Evolutionary conservation across 92 coral and sea anemone genomes (phyloP).

Genomic region (Metridium senile): DNA sequence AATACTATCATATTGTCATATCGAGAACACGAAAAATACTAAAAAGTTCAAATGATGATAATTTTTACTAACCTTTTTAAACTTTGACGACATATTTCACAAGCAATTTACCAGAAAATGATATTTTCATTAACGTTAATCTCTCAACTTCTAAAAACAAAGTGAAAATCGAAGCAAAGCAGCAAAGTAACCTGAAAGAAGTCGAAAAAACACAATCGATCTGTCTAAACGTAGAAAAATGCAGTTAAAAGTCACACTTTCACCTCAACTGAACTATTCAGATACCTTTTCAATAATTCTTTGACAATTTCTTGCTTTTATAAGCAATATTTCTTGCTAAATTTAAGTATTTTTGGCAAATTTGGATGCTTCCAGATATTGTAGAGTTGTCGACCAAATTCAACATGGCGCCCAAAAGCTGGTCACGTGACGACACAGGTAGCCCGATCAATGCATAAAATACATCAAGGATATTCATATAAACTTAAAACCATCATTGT

Average conservation of each 20-base stretch:
- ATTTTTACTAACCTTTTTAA: slow-evolving; percentile 1
- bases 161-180: background rate
- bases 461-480: too few relatives aligned
- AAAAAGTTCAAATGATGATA: background rate
- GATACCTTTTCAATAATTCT: too few relatives aligned
- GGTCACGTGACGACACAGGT: slow-evolving; percentile 6
- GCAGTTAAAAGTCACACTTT: too few relatives aligned
- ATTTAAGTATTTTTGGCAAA: too few relatives aligned
- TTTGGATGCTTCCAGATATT: background rate
- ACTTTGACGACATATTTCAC: background rate
- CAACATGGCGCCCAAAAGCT: slow-evolving; percentile 8
- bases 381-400: background rate
- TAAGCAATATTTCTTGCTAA: background rate
- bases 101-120: background rate
- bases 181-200: too few relatives aligned
- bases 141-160: background rate
- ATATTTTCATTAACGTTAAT: background rate
- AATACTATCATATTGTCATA: background rate
- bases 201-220: too few relatives aligned
- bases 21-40: background rate
- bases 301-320: background rate
- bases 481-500: too few relatives aligned
- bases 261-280: background rate
- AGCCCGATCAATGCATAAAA: too few relatives aligned
- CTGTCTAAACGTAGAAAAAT: too few relatives aligned